Base-by-base conservation (phyloP, 2,888 invertebrate genomes). In the Adelognathus sp. region DNA sequence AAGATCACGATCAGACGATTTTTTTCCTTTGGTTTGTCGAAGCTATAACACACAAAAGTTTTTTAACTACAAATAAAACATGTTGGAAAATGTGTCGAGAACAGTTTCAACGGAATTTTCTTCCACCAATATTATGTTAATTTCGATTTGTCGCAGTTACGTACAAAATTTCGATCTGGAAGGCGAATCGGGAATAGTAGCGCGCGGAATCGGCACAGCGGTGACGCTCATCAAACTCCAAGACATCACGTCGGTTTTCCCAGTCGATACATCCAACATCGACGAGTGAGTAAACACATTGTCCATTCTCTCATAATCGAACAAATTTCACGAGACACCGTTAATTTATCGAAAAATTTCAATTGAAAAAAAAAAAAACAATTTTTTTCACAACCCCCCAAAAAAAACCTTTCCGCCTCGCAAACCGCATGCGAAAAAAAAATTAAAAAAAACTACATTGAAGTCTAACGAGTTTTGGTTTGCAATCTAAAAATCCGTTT, bases 121-220 rank as follows among this genome's bases (percentile, higher is more conserved):
- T 71, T 44, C 44, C 14, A 31, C 18, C 3, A 9, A 31, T 7
- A 27, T 27, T 33, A 9, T 4, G 33, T 9, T 5, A 21, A 21
- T 24, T 16, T 61, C 7, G 5, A 66, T 67, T 21, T 24, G 61
- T 83, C 81, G 5, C 85, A 95, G 95, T 2, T 99, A 98, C 90
- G 95, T 95, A 61, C 98, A 98, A 90, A 97, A 96, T 91, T 98
- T 99, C 91, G 99, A 99, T 92, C 92, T 99, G 84, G 99, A 99
- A 92, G 99, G 99, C 0, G 99, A 99, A 91, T 98, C 98, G 1
- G 99, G 98, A 0, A 97, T 99, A 64, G 98, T 99, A 1, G 98
- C 98, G 0, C 94, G 99, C 82, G 99, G 98, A 9, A 97, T 98
- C 73, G 99, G 99, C 85, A 97, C 97, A 0, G 97, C 97, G 0